phyloP scores from a whole-genome alignment of 2,113 vertebrate genomes.

The Brachyistius frenatus region DNA sequence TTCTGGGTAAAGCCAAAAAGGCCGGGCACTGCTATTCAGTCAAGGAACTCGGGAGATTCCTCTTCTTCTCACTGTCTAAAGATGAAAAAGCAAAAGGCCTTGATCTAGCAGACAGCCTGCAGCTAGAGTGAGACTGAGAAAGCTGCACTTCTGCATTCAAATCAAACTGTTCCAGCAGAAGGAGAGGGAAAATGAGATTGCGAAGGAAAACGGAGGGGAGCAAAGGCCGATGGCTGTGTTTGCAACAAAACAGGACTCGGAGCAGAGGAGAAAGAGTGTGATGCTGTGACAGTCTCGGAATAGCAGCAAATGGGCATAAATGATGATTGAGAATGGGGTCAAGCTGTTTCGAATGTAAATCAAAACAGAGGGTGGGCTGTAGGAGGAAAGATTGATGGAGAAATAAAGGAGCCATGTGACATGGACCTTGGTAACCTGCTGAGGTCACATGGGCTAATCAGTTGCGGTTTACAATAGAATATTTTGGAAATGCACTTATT shows the following conservation, averaged over 20 bases:
- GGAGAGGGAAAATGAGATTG: slow-evolving; percentile 62
- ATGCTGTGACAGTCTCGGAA: slow-evolving; percentile 16
- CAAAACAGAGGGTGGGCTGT: not conserved
- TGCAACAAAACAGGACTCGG: slow-evolving; percentile 44
- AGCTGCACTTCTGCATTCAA: slow-evolving; percentile 64
- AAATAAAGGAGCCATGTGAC: slow-evolving; percentile 5
- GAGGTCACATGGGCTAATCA: not conserved
- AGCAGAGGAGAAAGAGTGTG: slow-evolving; percentile 1
- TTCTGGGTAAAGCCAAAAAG: slow-evolving; percentile 52
- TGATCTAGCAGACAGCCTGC: slow-evolving; percentile 63
- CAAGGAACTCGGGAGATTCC: slow-evolving; percentile 51
- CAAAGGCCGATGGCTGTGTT: slow-evolving; percentile 53
- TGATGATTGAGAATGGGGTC: slow-evolving; percentile 9
- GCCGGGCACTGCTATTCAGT: slow-evolving; percentile 53
- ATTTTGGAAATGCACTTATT: not conserved
- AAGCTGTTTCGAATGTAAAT: slow-evolving; percentile 21
- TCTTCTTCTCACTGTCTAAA: slow-evolving; percentile 54
- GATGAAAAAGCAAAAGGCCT: slow-evolving; percentile 67
- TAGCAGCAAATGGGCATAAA: slow-evolving; percentile 19
- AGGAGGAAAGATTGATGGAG: not conserved
- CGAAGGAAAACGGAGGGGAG: slow-evolving; percentile 42
- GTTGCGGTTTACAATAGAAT: not conserved
- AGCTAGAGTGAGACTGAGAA: slow-evolving; percentile 54
- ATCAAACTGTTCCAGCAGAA: slow-evolving; percentile 66
- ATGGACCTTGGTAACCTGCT: not conserved